Evolutionary conservation across 1,140 invertebrate species (phyloP).

Genomic region (Neelides sp.): DNA sequence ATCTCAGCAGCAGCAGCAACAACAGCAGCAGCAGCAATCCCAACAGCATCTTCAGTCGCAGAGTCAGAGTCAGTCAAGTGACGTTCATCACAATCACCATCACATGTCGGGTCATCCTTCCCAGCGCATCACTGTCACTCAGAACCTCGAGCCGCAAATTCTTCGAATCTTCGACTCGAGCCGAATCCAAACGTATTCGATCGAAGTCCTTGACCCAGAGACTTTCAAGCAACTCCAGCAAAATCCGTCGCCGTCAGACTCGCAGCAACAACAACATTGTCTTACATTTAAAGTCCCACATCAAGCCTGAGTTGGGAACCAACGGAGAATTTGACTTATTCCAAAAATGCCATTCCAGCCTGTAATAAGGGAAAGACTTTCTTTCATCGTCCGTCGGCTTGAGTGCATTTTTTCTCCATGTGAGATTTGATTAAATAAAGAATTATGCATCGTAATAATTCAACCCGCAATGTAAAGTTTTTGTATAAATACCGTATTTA

Average conservation of each 20-base stretch:
- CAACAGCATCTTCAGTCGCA: constrained; percentile 7
- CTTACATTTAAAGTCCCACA: neutral
- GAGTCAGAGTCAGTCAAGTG: too few species aligned
- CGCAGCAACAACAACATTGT: neutral
- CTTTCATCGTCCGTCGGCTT: too few species aligned
- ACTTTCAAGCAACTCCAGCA: constrained; percentile 25
- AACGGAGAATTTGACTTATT: neutral
- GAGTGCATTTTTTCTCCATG: too few species aligned
- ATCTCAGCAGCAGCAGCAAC: constrained; percentile 14
- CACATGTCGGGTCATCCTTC: constrained; percentile 18
- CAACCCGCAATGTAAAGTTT: too few species aligned
- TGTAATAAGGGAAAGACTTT: too few species aligned
- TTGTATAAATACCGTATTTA: too few species aligned
- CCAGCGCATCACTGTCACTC: constrained; percentile 7
- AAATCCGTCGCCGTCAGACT: constrained; percentile 8
- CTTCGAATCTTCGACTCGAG: constrained; percentile 31
- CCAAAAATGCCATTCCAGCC: neutral
- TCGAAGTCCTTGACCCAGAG: constrained; percentile 30
- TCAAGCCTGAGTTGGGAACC: neutral
- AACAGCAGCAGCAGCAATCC: constrained; percentile 14
- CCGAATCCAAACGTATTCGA: constrained; percentile 30
- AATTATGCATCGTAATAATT: too few species aligned
- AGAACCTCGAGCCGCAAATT: constrained; percentile 17
- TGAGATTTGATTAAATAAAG: too few species aligned
- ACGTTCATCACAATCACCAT: constrained; percentile 4